Conservation (phyloP, 2,888 invertebrate genomes). For the Campoplex capitator region DNA sequence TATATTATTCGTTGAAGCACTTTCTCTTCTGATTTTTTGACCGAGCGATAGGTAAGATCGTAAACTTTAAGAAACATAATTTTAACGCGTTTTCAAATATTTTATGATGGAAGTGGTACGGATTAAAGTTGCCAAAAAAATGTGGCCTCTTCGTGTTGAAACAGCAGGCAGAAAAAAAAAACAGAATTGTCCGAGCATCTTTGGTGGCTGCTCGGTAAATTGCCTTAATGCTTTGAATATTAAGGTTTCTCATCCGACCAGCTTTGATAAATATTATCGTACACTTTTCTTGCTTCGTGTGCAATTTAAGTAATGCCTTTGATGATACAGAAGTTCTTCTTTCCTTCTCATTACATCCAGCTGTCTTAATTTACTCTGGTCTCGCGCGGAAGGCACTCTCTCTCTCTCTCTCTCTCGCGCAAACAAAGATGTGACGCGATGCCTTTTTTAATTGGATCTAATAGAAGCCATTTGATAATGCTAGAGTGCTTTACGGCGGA, state of each 20-base stretch:
- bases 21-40: not conserved
- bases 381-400: constrained; percentile 38
- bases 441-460: constrained; percentile 68
- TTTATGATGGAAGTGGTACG: not conserved
- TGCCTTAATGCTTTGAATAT: not conserved
- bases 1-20: not conserved
- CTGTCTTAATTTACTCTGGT: constrained; percentile 1
- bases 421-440: constrained; percentile 54
- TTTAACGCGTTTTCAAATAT: not conserved
- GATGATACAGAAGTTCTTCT: constrained; percentile 32
- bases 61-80: not conserved
- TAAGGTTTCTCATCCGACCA: not conserved
- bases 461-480: constrained; percentile 58
- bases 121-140: not conserved
- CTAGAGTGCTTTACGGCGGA: constrained; percentile 9
- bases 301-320: constrained; percentile 33
- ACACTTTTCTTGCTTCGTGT: constrained; percentile 38
- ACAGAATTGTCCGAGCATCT: not conserved
- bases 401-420: not conserved
- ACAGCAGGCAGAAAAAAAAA: not conserved
- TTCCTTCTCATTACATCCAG: constrained; percentile 16
- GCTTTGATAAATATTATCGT: constrained; percentile 43
- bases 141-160: not conserved
- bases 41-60: no score
- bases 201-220: not conserved